These are phyloP conservation scores for Oryzias javanicus DNA, from an alignment of 2,113 vertebrate species.

Conservation along the genomic window DNA sequence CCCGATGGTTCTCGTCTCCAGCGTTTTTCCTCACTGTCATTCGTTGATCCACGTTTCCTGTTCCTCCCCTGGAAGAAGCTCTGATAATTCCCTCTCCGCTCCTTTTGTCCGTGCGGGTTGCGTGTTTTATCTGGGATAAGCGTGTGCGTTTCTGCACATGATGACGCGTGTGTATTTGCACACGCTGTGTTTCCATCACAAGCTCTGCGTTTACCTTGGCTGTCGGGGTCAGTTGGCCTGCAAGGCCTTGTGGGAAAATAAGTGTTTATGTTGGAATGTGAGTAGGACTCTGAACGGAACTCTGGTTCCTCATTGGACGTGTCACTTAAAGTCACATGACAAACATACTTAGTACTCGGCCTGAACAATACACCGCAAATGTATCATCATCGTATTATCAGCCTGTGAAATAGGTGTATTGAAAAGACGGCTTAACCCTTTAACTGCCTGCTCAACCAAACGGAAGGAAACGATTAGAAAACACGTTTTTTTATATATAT, in stretches of 20 bases:
- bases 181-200: slow-evolving; percentile 68
- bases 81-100: slow-evolving; percentile 32
- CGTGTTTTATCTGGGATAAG: background rate
- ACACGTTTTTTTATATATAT: too few relatives aligned
- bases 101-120: slow-evolving; percentile 4
- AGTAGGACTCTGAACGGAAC: slow-evolving; percentile 47
- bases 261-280: slow-evolving; percentile 65
- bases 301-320: too few relatives aligned
- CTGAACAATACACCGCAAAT: too few relatives aligned
- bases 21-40: slow-evolving; percentile 13
- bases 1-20: background rate
- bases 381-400: too few relatives aligned
- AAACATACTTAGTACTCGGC: too few relatives aligned
- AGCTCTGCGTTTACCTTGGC: slow-evolving; percentile 71
- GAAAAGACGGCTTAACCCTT: too few relatives aligned
- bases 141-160: slow-evolving; percentile 2
- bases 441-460: too few relatives aligned
- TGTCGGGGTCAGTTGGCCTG: slow-evolving; percentile 36
- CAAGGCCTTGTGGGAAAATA: slow-evolving; percentile 73
- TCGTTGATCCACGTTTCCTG: slow-evolving; percentile 35
- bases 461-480: too few relatives aligned
- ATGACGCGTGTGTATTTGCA: slow-evolving; percentile 51
- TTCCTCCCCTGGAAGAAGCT: slow-evolving; percentile 21
- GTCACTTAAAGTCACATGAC: slow-evolving; percentile 23
- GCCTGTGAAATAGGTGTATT: too few relatives aligned